A percentile compares a stretch with the other conserved stretches of the same genome.
phyloP scores from a whole-genome alignment of 2,888 invertebrate genomes.

The Carabus problematicus region DNA sequence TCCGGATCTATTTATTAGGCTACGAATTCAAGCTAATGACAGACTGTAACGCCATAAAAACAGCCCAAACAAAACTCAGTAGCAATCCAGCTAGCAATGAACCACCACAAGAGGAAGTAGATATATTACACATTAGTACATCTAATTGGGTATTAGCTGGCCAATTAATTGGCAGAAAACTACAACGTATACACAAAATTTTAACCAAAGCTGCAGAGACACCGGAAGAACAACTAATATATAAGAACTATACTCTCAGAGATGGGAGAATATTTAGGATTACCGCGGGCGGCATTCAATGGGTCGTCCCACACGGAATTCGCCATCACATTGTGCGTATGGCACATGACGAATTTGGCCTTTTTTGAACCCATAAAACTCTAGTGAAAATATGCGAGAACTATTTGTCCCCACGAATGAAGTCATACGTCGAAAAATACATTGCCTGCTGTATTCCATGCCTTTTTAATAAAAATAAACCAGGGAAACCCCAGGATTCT shows the following conservation, averaged over 20 bases:
- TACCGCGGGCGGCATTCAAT: constrained; percentile 41
- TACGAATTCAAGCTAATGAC: constrained; percentile 50
- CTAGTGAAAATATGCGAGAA: constrained; percentile 40
- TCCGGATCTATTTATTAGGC: constrained; percentile 51
- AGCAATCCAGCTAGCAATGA: background rate
- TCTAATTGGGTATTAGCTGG: constrained; percentile 31
- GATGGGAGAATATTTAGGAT: constrained; percentile 45
- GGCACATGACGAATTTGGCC: constrained; percentile 46
- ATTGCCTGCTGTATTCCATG: too few species aligned
- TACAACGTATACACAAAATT: constrained; percentile 20
- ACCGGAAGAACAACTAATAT: constrained; percentile 24
- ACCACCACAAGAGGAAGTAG: constrained; percentile 2
- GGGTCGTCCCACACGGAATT: constrained; percentile 45
- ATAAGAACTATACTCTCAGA: constrained; percentile 43
- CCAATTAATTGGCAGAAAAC: constrained; percentile 32
- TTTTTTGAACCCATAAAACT: constrained; percentile 47
- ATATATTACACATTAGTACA: constrained; percentile 21
- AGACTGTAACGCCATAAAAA: constrained; percentile 47
- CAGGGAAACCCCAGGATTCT: constrained; percentile 45
- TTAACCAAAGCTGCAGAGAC: constrained; percentile 17
- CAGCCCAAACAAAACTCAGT: too few species aligned
- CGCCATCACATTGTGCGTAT: constrained; percentile 44
- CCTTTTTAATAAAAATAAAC: constrained; percentile 48
- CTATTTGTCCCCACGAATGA: too few species aligned
- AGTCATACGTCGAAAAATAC: too few species aligned